Evolutionary conservation across 23 tunicate genomes (phyloP), one percentile per base, ranked within the genome.

Genomic region (Halocynthia aurantium): DNA sequence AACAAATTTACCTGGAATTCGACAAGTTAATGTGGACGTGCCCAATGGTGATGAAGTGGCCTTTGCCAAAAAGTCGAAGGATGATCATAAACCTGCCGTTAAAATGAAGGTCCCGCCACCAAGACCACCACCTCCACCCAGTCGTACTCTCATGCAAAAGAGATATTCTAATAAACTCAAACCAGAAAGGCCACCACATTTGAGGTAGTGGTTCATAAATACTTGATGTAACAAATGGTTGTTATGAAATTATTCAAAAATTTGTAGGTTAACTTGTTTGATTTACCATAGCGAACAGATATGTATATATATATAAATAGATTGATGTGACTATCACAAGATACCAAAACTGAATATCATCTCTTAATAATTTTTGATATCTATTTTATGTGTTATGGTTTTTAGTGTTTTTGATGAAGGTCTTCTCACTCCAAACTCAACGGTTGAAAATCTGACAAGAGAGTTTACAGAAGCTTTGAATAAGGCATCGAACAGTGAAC

Each of bases 401-500:
- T 50, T 44, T 8, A 62, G 72, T 62, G 72, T 6, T 22, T 61
- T 55, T 15, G 98, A 93, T 62, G 94, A 87, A 40, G 89, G 85
- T 12, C 61, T 87, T 22, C 71, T 85, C 71, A 94, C 99, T 40
- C 99, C 99, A 8, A 94, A 94, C 69, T 69, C 99, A 52, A 94
- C 99, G n/a, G 91, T 94, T 7, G 95, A 94, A 54, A 87, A 88
- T 60, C 76, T 94, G 67, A 94, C 99, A 0, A 82, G 81, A 53
- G 99, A 88, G 62, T 94, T 88, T 71, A 92, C 94, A 22, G 93
- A 81, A 22, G 98, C 83, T 18, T 61, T 89, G 56, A 69, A 55
- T 50, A 68, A 70, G 7, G 84, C 44, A 31, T 31, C 44, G 4
- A 31, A 31, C 44, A 31, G 44, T 31, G 44, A 31, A 4, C 44